phyloP scores from a whole-genome alignment of 2,797 vertebrate genomes.

The Sarcoramphus papa region DNA sequence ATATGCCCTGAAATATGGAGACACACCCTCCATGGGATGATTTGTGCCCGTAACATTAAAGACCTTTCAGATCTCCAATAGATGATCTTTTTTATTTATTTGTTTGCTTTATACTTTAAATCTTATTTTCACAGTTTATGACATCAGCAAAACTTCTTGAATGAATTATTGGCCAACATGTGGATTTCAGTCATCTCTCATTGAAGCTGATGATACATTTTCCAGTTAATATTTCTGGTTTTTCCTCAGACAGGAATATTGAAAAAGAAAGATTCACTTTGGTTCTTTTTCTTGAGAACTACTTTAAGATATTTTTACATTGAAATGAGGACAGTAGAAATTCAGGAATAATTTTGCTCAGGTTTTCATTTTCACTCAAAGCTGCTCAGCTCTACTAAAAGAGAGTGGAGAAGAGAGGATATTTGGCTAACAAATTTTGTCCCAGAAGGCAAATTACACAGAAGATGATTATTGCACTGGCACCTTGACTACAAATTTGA shows the following conservation, averaged over 20 bases:
- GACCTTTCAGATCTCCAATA: not conserved
- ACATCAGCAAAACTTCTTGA: not conserved
- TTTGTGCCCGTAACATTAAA: not conserved
- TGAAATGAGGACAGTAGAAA: not conserved
- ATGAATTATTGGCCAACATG: not conserved
- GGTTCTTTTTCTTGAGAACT: not conserved
- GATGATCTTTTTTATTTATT: not conserved
- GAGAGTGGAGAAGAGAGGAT: not conserved
- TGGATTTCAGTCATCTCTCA: constrained; percentile 5
- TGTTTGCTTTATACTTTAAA: not conserved
- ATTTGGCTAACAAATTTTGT: constrained; percentile 7
- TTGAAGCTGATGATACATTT: not conserved
- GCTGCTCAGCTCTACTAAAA: not conserved
- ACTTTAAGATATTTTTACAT: not conserved
- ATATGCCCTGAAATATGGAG: not conserved
- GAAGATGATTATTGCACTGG: not conserved
- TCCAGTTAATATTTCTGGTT: not conserved
- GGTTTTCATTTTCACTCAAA: constrained; percentile 12
- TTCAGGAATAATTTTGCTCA: not conserved
- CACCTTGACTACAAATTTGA: constrained; percentile 30
- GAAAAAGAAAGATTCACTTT: not conserved
- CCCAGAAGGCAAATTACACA: constrained; percentile 20
- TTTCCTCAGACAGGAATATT: not conserved
- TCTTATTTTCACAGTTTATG: not conserved
- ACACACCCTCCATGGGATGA: not conserved